A percentile compares a stretch with the other conserved stretches of the same genome.
Conservation (phyloP, 1,140 invertebrate genomes). For the Hypsibius dujardini region DNA sequence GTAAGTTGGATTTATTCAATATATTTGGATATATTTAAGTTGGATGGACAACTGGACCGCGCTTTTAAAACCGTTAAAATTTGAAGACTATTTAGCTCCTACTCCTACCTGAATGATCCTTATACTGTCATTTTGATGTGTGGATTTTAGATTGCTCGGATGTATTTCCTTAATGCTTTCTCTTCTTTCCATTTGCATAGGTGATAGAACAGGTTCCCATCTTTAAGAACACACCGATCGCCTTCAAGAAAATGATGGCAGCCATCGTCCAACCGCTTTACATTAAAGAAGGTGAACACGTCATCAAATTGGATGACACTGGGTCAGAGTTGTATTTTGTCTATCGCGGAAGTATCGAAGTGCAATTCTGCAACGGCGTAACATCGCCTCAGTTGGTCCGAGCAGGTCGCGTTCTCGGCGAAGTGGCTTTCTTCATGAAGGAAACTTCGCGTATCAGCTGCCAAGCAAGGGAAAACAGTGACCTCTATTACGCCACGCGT, state of each 20-base stretch:
- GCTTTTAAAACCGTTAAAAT: too few relatives aligned
- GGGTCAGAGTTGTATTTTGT: constrained; percentile 22
- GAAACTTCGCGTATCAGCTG: background rate
- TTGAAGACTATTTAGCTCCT: too few relatives aligned
- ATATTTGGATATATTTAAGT: too few relatives aligned
- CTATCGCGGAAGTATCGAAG: constrained; percentile 18
- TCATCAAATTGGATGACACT: constrained; percentile 18
- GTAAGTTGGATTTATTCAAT: too few relatives aligned
- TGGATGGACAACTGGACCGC: too few relatives aligned
- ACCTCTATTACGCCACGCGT: constrained; percentile 15
- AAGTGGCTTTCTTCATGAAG: constrained; percentile 19
- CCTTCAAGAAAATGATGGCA: constrained; percentile 22
- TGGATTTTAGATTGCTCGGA: too few relatives aligned
- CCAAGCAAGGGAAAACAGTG: constrained; percentile 16
- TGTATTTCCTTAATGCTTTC: too few relatives aligned
- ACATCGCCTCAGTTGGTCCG: constrained; percentile 11
- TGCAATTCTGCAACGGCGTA: constrained; percentile 17
- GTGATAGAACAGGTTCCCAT: constrained; percentile 18
- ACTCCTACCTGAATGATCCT: too few relatives aligned
- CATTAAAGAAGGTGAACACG: constrained; percentile 21
- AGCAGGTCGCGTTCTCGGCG: constrained; percentile 22
- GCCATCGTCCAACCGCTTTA: constrained; percentile 19
- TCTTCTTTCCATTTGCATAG: too few relatives aligned
- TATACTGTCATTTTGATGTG: too few relatives aligned
- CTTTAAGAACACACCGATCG: constrained; percentile 17